Evolutionary conservation across 2,113 vertebrate genomes (phyloP), one percentile per base, ranked within the genome.

Genomic region (Chionomys nivalis): DNA sequence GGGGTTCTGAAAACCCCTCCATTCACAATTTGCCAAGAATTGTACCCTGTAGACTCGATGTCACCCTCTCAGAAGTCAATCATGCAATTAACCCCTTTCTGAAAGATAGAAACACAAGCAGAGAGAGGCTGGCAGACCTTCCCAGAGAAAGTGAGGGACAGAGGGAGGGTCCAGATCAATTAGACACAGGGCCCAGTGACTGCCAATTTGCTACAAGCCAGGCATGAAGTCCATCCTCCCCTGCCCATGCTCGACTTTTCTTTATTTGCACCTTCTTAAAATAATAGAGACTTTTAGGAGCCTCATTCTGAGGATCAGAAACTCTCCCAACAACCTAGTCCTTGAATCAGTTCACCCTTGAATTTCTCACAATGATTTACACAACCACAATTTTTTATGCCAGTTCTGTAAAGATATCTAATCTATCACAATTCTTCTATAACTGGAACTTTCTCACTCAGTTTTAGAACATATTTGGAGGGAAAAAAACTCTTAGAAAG

Each of bases 41-140:
- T 24, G 21, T 26, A 4, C 7, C 1, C 72, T 3, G 5, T 3
- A 17, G 24, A 10, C 16, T 1, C 0, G 0, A 16, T 36, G 31
- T 5, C 8, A 19, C 17, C 78, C 44, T 83, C 1, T 17, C 2
- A 2, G 7, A 85, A 42, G 26, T 16, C n/a, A 5, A 12, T 31
- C 42, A 5, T 39, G 0, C 1, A 47, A 39, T 0, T 1, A 10
- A 6, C 23, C 31, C 49, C 17, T 21, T 10, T 65, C 31, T 6
- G 61, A 79, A 44, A 55, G 4, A 42, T 1, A 24, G 2, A 39
- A 31, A 19, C 24, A 3, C 4, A 28, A 11, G 4, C 33, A n/a
- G 42, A 13, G 21, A 36, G 58, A 24, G 17, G 4, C 0, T 3
- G 3, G 14, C n/a, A 4, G 26, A 3, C 31, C 2, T 4, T 0